Evolutionary conservation across 2,113 vertebrate species (phyloP).

Genomic region (Chamaetylas fuelleborni): DNA sequence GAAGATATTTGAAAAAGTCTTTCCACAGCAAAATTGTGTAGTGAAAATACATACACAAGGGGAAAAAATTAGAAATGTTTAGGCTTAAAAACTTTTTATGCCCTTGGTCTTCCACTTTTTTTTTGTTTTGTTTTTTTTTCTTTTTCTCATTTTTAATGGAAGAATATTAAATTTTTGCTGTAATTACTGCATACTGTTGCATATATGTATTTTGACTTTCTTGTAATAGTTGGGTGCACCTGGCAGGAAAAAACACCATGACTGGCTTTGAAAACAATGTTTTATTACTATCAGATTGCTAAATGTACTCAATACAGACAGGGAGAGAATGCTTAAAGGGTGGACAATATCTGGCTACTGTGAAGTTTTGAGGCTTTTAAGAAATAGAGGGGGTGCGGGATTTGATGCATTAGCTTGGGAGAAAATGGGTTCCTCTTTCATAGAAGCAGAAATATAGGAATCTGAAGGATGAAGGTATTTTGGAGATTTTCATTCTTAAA

Average conservation of each 20-base stretch:
- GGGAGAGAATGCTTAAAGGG: neutral
- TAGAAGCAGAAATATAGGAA: neutral
- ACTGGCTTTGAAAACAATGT: neutral
- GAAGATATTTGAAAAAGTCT: neutral
- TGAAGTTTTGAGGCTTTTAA: neutral
- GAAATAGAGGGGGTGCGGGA: neutral
- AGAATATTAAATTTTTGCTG: neutral
- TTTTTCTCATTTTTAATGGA: neutral
- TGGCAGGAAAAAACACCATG: no score
- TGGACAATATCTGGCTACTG: neutral
- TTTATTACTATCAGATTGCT: neutral
- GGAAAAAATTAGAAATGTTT: neutral
- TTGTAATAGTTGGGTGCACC: neutral
- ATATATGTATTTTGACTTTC: neutral
- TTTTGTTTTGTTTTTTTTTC: no score
- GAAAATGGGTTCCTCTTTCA: neutral
- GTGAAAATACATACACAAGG: neutral
- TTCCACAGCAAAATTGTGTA: neutral
- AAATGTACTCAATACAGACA: neutral
- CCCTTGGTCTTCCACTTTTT: accelerated
- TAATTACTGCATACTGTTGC: neutral
- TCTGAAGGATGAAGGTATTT: neutral
- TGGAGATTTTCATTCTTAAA: neutral
- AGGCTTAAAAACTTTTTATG: neutral
- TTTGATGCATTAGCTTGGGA: neutral